A percentile compares a stretch with the other conserved stretches of the same genome.
These are phyloP conservation scores for Drosophila diplacantha DNA, from an alignment of 2,888 invertebrate genomes.

Conservation along the genomic window DNA sequence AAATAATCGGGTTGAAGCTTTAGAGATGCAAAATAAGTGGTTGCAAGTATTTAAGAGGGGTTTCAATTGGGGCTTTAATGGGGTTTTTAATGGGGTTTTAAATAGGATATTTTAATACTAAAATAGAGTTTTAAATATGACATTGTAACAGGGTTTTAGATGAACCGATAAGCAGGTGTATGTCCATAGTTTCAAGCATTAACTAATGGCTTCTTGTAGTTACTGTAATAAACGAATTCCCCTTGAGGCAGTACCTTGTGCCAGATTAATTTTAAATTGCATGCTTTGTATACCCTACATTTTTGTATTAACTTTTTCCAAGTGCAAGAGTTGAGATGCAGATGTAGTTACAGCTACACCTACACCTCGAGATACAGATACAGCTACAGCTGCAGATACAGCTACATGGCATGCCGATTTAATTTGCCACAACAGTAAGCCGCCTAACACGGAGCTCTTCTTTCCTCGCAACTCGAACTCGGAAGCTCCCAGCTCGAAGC, in stretches of 20 bases:
- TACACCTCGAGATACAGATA: constrained; percentile 7
- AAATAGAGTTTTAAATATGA: too few species aligned
- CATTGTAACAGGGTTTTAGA: too few species aligned
- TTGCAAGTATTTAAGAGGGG: not conserved
- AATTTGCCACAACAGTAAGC: constrained; percentile 55
- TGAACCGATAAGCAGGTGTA: not conserved
- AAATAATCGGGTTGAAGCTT: not conserved
- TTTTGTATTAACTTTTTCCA: not conserved
- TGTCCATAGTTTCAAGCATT: too few species aligned
- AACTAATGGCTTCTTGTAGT: too few species aligned
- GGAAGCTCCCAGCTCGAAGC: too few species aligned
- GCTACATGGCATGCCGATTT: constrained; percentile 39
- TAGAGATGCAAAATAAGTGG: not conserved
- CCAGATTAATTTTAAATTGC: not conserved
- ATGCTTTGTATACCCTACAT: too few species aligned
- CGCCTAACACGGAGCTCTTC: constrained; percentile 31
- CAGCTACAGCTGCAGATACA: constrained; percentile 9
- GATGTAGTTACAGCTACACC: not conserved
- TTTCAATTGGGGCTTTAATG: not conserved
- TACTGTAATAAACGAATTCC: not conserved
- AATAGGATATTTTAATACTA: too few species aligned
- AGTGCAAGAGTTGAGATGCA: not conserved
- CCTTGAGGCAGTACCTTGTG: too few species aligned
- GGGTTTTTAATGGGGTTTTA: not conserved
- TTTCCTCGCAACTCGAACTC: not conserved